Evolutionary conservation across 2,113 vertebrate genomes (phyloP).

Genomic region (Tylochromis polylepis): DNA sequence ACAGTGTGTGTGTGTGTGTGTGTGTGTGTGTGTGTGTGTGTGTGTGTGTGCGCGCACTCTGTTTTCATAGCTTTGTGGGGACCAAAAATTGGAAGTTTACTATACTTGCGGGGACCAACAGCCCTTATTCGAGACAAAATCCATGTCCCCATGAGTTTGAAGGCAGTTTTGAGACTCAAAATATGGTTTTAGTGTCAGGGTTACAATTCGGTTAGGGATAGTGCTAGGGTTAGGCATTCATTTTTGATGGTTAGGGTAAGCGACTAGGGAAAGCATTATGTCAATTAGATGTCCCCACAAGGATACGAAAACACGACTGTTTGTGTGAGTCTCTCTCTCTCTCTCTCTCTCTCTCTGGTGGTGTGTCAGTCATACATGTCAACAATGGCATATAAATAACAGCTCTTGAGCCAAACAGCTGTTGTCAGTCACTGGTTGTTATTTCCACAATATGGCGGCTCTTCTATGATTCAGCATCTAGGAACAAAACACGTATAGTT

Average conservation of each 20-base stretch:
- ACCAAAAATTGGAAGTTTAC: background rate
- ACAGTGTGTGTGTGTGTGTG: background rate
- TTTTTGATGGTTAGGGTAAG: background rate
- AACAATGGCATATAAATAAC: slow-evolving; percentile 7
- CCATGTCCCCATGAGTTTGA: background rate
- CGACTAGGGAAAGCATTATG: background rate
- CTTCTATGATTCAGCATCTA: background rate
- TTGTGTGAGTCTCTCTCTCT: no score
- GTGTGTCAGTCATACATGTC: background rate
- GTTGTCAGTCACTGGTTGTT: background rate
- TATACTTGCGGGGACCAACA: background rate
- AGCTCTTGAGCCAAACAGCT: slow-evolving; percentile 3
- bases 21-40: background rate
- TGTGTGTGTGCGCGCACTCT: background rate
- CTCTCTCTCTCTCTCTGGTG: no score
- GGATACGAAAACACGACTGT: background rate
- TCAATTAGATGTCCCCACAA: background rate
- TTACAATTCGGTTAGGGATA: background rate
- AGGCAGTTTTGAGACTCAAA: background rate
- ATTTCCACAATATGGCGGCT: background rate
- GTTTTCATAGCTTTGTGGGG: background rate
- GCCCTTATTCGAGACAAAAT: background rate
- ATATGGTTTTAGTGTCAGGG: background rate
- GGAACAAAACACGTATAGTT: background rate
- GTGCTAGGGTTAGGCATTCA: background rate